A percentile compares a stretch with the other conserved stretches of the same genome.
Conservation (phyloP, 2,888 invertebrate species). For the Germaria angustata region DNA sequence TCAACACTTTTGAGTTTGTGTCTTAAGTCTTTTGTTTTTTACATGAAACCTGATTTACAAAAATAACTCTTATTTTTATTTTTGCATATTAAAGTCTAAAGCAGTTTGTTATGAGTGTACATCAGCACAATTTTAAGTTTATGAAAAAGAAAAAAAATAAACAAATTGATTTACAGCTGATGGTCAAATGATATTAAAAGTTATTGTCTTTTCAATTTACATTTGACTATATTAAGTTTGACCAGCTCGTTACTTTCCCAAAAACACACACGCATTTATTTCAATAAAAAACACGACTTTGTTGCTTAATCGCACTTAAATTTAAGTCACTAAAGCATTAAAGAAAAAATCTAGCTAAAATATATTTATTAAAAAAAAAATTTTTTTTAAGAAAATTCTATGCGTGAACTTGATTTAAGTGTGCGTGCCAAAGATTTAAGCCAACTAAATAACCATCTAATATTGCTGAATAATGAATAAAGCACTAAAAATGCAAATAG, state of each 20-base stretch:
- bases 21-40: no score
- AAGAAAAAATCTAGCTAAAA: neutral
- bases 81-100: no score
- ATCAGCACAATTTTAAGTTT: constrained; percentile 6
- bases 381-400: constrained; percentile 17
- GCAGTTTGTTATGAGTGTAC: constrained; percentile 21
- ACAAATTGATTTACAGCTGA: constrained; percentile 12
- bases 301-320: constrained; percentile 33
- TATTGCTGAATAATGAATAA: neutral
- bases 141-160: neutral
- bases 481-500: neutral
- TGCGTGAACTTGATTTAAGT: constrained; percentile 61
- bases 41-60: no score
- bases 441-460: constrained; percentile 13
- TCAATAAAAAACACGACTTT: constrained; percentile 28
- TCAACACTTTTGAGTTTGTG: no score
- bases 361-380: constrained; percentile 8
- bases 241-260: constrained; percentile 17
- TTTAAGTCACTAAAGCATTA: neutral
- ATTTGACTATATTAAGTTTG: constrained; percentile 42
- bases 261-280: constrained; percentile 3
- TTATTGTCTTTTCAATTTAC: constrained; percentile 45
- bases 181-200: constrained; percentile 50
- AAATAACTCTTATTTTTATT: no score
- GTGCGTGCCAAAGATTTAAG: constrained; percentile 62